Conservation (phyloP, 2,888 invertebrate genomes). For the Lutraria lutraria region DNA sequence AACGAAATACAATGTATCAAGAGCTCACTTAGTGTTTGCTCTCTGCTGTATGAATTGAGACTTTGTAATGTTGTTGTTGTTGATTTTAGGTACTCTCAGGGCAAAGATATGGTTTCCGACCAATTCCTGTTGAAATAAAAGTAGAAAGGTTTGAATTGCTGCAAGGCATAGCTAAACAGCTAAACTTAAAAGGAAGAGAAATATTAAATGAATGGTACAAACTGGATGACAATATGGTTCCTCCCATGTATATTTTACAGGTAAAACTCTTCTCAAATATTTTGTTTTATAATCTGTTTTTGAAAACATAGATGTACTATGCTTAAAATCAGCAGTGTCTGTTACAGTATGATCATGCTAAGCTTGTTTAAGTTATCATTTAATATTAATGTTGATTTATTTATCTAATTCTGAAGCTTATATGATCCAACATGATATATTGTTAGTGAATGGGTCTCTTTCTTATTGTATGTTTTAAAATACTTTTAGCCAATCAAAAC, state of each 20-base stretch:
- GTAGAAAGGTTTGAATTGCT: slow-evolving; percentile 78
- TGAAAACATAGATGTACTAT: neutral
- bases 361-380: too few relatives aligned
- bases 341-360: too few relatives aligned
- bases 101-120: slow-evolving; percentile 84
- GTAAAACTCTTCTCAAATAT: slow-evolving; percentile 63
- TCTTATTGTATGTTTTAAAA: neutral
- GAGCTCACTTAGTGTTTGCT: too few relatives aligned
- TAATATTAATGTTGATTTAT: too few relatives aligned
- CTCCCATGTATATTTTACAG: slow-evolving; percentile 82
- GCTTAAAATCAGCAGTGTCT: too few relatives aligned
- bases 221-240: slow-evolving; percentile 82
- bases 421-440: too few relatives aligned
- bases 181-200: slow-evolving; percentile 67
- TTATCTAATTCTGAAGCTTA: too few relatives aligned
- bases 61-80: neutral
- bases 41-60: neutral
- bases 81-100: slow-evolving; percentile 75
- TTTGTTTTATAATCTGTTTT: neutral
- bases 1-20: too few relatives aligned
- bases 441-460: too few relatives aligned
- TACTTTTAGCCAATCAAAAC: slow-evolving; percentile 80
- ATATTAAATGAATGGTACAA: slow-evolving; percentile 82
- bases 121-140: slow-evolving; percentile 78
- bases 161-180: slow-evolving; percentile 63